These are phyloP conservation scores for Noctua janthe DNA, from an alignment of 2,888 invertebrate genomes.

Conservation along the genomic window DNA sequence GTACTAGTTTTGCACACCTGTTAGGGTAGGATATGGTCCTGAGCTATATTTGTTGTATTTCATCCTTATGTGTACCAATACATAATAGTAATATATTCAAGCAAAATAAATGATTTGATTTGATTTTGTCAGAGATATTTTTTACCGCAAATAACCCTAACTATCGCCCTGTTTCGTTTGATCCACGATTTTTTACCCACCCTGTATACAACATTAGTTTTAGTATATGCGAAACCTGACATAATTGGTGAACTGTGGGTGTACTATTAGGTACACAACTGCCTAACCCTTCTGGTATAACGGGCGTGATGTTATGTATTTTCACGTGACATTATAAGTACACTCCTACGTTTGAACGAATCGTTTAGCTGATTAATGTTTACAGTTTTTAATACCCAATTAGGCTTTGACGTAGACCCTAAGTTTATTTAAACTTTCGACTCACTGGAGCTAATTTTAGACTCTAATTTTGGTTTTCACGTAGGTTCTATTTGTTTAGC, in stretches of 20 bases:
- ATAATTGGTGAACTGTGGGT: not conserved
- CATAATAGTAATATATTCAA: too few species aligned
- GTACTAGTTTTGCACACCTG: too few species aligned
- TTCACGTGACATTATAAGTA: not conserved
- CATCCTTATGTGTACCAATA: too few species aligned
- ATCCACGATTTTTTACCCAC: too few species aligned
- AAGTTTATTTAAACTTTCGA: constrained; percentile 20
- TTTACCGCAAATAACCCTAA: too few species aligned
- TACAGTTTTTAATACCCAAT: not conserved
- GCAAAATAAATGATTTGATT: too few species aligned
- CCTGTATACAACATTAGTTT: too few species aligned
- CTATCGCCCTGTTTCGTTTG: too few species aligned
- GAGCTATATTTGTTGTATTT: too few species aligned
- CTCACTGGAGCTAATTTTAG: constrained; percentile 7
- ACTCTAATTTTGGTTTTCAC: constrained; percentile 3
- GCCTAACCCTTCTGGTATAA: fast-evolving
- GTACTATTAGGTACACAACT: not conserved
- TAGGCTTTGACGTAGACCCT: constrained; percentile 1
- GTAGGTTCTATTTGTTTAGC: not conserved
- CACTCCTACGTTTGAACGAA: not conserved
- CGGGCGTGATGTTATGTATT: not conserved
- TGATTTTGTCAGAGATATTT: too few species aligned
- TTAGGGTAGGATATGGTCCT: too few species aligned
- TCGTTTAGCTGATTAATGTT: not conserved
- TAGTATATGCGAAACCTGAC: too few species aligned